These are phyloP conservation scores for Auanema sp. DNA, from an alignment of 2,888 invertebrate genomes.

Conservation along the genomic window DNA sequence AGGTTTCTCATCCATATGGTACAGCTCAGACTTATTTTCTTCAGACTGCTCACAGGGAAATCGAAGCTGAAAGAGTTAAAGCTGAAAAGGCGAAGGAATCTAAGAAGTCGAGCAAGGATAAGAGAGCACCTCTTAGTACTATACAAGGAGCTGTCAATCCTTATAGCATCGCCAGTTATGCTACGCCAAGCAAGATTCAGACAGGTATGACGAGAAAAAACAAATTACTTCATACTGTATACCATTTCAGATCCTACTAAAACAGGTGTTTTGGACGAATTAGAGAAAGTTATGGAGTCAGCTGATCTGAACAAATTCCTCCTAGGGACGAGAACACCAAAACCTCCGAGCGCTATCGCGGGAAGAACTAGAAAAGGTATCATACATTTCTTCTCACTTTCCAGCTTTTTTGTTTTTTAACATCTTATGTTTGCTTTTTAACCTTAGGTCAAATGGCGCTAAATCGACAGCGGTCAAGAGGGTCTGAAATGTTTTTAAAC, in stretches of 20 bases:
- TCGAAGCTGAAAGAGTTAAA: constrained; percentile 36
- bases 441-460: constrained; percentile 26
- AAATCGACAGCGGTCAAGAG: constrained; percentile 34
- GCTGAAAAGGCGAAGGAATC: constrained; percentile 32
- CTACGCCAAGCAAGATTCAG: not conserved
- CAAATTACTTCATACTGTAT: not conserved
- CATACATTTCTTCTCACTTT: not conserved
- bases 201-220: constrained; percentile 2
- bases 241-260: constrained; percentile 34
- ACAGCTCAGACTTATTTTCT: not conserved
- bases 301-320: constrained; percentile 34
- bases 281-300: constrained; percentile 41
- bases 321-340: constrained; percentile 31
- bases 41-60: constrained; percentile 36
- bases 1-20: constrained; percentile 68
- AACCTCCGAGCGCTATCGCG: constrained; percentile 12
- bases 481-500: constrained; percentile 1
- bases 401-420: constrained; percentile 2
- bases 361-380: constrained; percentile 21
- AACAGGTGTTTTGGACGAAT: constrained; percentile 49
- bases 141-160: not conserved
- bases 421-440: no score
- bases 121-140: constrained; percentile 13
- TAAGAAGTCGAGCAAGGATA: constrained; percentile 22
- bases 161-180: no score